Conservation (phyloP, 2,888 invertebrate genomes). For the Tipula helvola region DNA sequence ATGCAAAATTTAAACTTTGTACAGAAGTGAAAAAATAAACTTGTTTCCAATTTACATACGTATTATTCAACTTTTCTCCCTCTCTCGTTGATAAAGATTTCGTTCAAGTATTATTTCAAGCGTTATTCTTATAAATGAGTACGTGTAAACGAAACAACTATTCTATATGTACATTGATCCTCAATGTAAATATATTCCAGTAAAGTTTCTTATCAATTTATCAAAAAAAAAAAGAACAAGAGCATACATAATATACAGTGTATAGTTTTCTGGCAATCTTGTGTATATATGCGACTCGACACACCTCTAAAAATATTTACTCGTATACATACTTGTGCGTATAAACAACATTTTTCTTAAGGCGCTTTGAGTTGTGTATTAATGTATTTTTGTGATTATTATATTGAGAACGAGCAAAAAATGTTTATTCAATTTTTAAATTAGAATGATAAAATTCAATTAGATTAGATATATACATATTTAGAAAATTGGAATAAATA, state of each 20-base stretch:
- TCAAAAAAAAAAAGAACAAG: not conserved
- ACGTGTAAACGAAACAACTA: not conserved
- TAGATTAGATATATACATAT: not conserved
- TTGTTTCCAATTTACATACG: not conserved
- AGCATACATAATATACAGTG: not conserved
- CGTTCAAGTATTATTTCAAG: not conserved
- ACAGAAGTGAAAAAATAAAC: not conserved
- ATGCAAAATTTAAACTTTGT: not conserved
- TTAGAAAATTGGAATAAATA: not conserved
- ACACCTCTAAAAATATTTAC: not conserved
- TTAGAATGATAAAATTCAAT: not conserved
- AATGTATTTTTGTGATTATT: not conserved
- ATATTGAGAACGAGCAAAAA: not conserved
- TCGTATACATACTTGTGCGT: not conserved
- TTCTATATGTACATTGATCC: not conserved
- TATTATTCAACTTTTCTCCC: not conserved
- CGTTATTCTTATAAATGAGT: not conserved
- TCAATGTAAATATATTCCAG: not conserved
- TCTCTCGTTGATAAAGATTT: not conserved
- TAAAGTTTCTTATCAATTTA: not conserved
- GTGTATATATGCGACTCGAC: not conserved
- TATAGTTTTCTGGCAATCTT: not conserved
- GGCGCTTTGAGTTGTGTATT: not conserved
- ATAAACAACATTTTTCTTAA: not conserved
- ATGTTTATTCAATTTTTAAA: not conserved